Base-by-base conservation (phyloP, 2,888 invertebrate species). In the Platypus cylindrus region DNA sequence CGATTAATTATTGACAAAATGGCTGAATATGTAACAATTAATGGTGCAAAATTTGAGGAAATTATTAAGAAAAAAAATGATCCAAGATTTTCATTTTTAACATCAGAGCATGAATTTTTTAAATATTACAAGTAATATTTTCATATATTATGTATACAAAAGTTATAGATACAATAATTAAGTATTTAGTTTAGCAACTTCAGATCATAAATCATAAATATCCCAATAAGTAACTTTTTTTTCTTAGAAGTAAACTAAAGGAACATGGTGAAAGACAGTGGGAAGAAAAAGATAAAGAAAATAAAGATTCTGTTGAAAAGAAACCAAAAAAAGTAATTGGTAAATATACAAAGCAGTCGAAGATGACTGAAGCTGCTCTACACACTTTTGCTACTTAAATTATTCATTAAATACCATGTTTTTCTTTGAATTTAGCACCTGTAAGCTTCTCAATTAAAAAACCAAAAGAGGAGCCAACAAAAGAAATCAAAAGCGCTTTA, bases 21-120 rank as follows among this genome's bases (percentile, higher is more conserved):
- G 78, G 95, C 97, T 1, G 78, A 80, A 44, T 95, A 95, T 60
- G 95, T 98, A 0, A 84, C 89, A 1, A 87, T 90, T 49, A 95
- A 95, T 62, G 98, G 97, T 1, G 75, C 79, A 35, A 84, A 87
- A 51, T 95, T 97, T 56, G 95, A 97, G 50, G 76, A 80, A 20
- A 83, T 87, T 16, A 80, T 89, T 7, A 78, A 77, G 48, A 74
- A 76, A 3, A 87, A 84, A 54, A 78, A 78, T 33, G 93, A 94
- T 57, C 75, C 80, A 1, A 66, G 93, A 18, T 94, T 97, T 60
- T 77, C 77, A 15, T 97, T 97, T 59, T 63, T 97, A 1, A 73
- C 86, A 41, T 66, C 79, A 0, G 70, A 66, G 2, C 80, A 93
- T 58, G 68, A 75, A 34, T 85, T 78, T 55, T 75, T 89, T 60